These are phyloP conservation scores for Thinocorus orbignyianus DNA, from an alignment of 2,113 vertebrate genomes.

Conservation along the genomic window DNA sequence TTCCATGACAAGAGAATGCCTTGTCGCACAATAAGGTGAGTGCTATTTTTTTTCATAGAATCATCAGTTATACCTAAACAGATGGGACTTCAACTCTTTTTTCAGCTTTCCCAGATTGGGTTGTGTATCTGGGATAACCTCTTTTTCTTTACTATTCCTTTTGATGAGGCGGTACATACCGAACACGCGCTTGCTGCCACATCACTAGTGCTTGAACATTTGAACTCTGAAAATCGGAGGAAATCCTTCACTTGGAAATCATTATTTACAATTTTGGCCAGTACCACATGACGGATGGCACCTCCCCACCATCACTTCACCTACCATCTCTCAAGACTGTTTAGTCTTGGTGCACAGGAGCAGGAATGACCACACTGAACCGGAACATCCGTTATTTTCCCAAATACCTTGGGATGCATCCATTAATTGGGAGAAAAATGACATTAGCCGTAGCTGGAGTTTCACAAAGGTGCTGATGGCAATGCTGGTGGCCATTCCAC, in stretches of 20 bases:
- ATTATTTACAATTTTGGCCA: neutral
- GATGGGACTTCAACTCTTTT: neutral
- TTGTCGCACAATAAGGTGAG: neutral
- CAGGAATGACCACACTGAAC: neutral
- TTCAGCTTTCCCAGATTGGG: neutral
- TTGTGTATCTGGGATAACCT: neutral
- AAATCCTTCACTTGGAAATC: neutral
- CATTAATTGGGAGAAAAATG: rapidly evolving
- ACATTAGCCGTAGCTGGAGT: rapidly evolving
- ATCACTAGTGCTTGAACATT: neutral
- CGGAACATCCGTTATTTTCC: neutral
- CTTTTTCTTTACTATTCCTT: neutral
- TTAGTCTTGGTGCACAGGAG: neutral
- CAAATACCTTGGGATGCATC: neutral
- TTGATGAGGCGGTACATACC: neutral
- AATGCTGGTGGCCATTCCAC: neutral
- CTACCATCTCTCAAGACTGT: neutral
- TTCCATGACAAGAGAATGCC: neutral
- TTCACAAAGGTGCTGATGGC: neutral
- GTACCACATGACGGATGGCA: neutral
- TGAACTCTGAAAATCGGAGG: neutral
- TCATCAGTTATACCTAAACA: neutral
- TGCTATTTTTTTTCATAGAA: neutral
- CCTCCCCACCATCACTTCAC: neutral
- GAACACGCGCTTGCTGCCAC: rapidly evolving